phyloP scores from a whole-genome alignment of 2,797 vertebrate genomes.

The Limnodromus scolopaceus region DNA sequence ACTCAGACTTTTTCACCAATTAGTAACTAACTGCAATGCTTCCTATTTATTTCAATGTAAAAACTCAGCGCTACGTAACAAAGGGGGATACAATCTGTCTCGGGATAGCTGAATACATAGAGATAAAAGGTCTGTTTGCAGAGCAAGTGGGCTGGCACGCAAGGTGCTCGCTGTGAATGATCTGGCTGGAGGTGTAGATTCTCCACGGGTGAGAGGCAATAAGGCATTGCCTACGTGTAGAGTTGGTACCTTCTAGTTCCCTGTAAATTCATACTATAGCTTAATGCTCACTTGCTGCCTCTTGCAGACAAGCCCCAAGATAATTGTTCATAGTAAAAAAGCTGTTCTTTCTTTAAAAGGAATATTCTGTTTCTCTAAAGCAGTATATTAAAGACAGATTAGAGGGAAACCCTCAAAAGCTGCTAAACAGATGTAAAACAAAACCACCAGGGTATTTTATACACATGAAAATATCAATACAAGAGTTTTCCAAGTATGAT shows the following conservation, averaged over 20 bases:
- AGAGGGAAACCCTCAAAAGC: background rate
- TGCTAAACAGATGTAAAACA: background rate
- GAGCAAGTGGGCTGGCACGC: background rate
- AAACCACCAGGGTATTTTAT: slow-evolving; percentile 2
- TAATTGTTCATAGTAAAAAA: background rate
- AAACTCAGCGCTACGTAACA: accelerated
- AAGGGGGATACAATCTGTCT: background rate
- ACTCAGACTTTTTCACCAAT: background rate
- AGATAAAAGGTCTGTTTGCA: background rate
- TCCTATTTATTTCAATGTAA: background rate
- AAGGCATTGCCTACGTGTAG: background rate
- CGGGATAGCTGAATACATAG: background rate
- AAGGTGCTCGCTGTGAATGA: background rate
- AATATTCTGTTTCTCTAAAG: background rate
- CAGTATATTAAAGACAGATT: background rate
- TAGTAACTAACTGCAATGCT: background rate
- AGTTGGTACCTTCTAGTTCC: background rate
- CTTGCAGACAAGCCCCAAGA: background rate
- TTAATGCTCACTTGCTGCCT: background rate
- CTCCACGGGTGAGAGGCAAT: background rate
- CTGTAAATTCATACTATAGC: background rate
- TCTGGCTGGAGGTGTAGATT: background rate
- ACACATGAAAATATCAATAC: background rate
- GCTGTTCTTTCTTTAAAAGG: background rate
- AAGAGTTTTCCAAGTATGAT: slow-evolving; percentile 3